A percentile compares a stretch with the other conserved stretches of the same genome.
Conservation (phyloP, 1,140 invertebrate genomes). For the Halesus radiatus region DNA sequence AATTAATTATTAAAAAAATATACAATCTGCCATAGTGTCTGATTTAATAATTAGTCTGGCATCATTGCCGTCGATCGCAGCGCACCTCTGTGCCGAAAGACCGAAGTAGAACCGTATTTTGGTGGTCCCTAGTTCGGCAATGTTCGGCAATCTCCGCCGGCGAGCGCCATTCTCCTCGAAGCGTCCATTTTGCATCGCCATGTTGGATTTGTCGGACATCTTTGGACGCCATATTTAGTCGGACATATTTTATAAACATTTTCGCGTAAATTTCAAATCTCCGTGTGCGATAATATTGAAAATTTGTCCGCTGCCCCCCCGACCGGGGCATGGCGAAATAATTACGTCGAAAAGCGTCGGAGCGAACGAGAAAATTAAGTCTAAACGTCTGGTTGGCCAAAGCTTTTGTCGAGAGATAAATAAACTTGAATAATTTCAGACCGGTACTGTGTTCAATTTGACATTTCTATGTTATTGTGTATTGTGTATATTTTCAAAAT, state of each 20-base stretch:
- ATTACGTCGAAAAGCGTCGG: slow-evolving; percentile 23
- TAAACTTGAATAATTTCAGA: slow-evolving; percentile 67
- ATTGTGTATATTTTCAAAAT: no score
- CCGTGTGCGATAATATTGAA: slow-evolving; percentile 66
- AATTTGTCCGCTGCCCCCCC: slow-evolving; percentile 64
- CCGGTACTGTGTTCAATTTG: slow-evolving; percentile 26
- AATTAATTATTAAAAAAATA: no score
- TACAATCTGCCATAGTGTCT: no score
- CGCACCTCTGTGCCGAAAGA: no score
- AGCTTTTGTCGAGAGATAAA: slow-evolving; percentile 70
- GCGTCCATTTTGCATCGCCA: slow-evolving; percentile 71
- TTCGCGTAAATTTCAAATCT: slow-evolving; percentile 72
- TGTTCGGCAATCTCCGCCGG: slow-evolving; percentile 9
- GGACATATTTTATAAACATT: slow-evolving; percentile 73
- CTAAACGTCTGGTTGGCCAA: slow-evolving; percentile 60
- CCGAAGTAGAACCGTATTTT: background rate
- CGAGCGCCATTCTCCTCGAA: slow-evolving; percentile 49
- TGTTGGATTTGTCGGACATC: slow-evolving; percentile 72
- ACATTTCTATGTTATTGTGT: slow-evolving; percentile 38
- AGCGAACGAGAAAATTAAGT: slow-evolving; percentile 33
- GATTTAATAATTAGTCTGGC: no score
- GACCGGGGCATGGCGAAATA: slow-evolving; percentile 29
- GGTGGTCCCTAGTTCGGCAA: background rate
- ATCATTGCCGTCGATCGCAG: no score
- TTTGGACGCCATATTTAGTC: slow-evolving; percentile 73